A percentile compares a stretch with the other conserved stretches of the same genome.
Evolutionary conservation across 2,888 invertebrate genomes (phyloP).

Genomic region (Diadegma fenestrale): DNA sequence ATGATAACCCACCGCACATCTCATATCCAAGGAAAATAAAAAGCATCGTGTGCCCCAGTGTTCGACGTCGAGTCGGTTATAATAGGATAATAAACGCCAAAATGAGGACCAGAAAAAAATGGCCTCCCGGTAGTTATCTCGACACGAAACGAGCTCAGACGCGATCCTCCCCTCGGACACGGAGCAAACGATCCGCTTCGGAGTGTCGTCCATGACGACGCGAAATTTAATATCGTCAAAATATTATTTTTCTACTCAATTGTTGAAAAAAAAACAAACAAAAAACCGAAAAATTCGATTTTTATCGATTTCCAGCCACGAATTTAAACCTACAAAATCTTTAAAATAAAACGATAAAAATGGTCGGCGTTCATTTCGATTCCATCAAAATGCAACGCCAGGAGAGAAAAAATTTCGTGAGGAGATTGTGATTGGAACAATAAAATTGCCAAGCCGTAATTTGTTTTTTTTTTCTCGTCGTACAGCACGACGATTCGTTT

Average conservation of each 20-base stretch:
- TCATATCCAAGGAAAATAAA: constrained; percentile 29
- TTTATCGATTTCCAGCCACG: too few species aligned
- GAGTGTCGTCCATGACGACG: constrained; percentile 40
- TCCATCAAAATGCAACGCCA: neutral
- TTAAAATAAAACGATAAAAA: too few species aligned
- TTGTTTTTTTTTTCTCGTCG: neutral
- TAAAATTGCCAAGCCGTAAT: neutral
- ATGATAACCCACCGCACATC: constrained; percentile 27
- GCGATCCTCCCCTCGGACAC: constrained; percentile 4
- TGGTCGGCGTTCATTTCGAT: too few species aligned
- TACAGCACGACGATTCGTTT: neutral
- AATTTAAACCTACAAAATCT: too few species aligned
- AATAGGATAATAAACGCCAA: constrained; percentile 53
- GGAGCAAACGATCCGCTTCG: constrained; percentile 18
- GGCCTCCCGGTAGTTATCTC: constrained; percentile 23
- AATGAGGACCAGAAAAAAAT: constrained; percentile 48
- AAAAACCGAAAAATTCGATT: too few species aligned
- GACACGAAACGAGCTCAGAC: constrained; percentile 50
- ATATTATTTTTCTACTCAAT: neutral
- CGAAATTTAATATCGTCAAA: constrained; percentile 47
- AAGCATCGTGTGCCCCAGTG: constrained; percentile 2
- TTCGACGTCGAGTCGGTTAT: constrained; percentile 22
- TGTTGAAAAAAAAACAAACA: too few species aligned
- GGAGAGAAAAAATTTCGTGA: neutral
- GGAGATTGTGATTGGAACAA: neutral